Percentiles rank a stretch among this genome's conserved stretches.
Conservation (phyloP, 35 echinoderm and acorn worm species). For the Holothuria glaberrima region DNA sequence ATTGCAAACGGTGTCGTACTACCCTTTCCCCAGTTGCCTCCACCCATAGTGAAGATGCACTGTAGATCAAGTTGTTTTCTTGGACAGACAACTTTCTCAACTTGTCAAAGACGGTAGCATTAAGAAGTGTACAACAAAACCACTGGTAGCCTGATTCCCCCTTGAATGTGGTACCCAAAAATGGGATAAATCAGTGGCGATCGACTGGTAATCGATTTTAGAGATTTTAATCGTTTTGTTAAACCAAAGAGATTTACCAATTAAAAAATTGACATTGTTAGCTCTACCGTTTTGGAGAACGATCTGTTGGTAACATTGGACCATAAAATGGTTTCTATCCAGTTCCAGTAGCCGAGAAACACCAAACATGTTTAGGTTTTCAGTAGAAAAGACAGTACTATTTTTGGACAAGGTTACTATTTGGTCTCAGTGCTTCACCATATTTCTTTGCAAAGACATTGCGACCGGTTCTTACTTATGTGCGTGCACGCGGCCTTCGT, state of each 20-base stretch:
- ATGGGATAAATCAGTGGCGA: not conserved
- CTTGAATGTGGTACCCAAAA: not conserved
- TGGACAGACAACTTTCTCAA: slow-evolving; percentile 3
- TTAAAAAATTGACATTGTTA: not conserved
- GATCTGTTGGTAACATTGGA: slow-evolving; percentile 12
- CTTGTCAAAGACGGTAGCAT: not conserved
- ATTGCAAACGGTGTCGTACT: slow-evolving; percentile 10
- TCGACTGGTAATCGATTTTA: too few relatives aligned
- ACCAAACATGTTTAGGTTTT: not conserved
- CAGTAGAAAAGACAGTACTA: slow-evolving; percentile 13
- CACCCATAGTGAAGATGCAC: not conserved
- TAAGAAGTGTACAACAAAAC: too few relatives aligned
- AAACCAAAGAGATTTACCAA: not conserved
- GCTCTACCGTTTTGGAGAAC: too few relatives aligned
- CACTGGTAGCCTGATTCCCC: not conserved
- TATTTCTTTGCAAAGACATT: too few relatives aligned
- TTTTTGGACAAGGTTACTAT: not conserved
- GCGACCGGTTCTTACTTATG: too few relatives aligned
- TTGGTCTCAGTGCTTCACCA: too few relatives aligned
- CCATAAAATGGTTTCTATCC: slow-evolving; percentile 1
- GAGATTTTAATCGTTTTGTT: not conserved
- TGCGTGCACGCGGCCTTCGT: too few relatives aligned
- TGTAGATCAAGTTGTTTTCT: slow-evolving; percentile 8
- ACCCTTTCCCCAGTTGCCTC: slow-evolving; percentile 36
- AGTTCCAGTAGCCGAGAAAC: not conserved